Evolutionary conservation across 1,140 invertebrate species (phyloP).

Genomic region (Drosophila nikananu): DNA sequence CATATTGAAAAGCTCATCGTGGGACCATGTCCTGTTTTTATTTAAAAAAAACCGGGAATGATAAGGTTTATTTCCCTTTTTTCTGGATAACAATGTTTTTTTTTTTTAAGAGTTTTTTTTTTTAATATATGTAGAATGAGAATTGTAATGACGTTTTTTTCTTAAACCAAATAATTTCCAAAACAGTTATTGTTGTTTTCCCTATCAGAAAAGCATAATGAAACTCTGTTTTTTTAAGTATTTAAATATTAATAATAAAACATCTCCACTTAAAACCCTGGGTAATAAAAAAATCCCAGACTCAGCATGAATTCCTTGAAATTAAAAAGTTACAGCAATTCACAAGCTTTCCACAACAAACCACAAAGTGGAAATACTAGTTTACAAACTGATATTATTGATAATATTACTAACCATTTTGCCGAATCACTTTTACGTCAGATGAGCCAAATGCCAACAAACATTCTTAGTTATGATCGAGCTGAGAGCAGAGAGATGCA

Average conservation of each 20-base stretch:
- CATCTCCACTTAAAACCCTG: background rate
- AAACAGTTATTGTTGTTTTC: too few species aligned
- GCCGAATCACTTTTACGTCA: conserved; percentile 33
- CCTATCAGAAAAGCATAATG: too few species aligned
- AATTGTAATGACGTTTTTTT: too few species aligned
- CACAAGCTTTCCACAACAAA: conserved; percentile 16
- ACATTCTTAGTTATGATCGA: background rate
- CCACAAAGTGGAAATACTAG: conserved; percentile 20
- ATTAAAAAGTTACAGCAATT: conserved; percentile 5
- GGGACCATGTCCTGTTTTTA: too few species aligned
- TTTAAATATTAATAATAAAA: background rate
- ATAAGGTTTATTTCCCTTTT: background rate
- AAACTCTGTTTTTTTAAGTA: too few species aligned
- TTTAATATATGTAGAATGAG: too few species aligned
- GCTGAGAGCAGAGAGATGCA: background rate
- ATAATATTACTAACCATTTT: background rate
- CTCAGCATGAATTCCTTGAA: conserved; percentile 16
- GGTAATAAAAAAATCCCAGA: background rate
- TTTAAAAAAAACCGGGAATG: background rate
- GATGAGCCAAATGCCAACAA: conserved; percentile 13
- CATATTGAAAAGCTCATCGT: background rate
- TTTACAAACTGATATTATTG: background rate
- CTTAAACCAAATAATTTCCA: too few species aligned
- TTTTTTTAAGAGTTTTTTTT: too few species aligned
- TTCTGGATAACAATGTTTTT: too few species aligned